phyloP scores from a whole-genome alignment of 2,113 vertebrate genomes.

The Bubo scandiacus region DNA sequence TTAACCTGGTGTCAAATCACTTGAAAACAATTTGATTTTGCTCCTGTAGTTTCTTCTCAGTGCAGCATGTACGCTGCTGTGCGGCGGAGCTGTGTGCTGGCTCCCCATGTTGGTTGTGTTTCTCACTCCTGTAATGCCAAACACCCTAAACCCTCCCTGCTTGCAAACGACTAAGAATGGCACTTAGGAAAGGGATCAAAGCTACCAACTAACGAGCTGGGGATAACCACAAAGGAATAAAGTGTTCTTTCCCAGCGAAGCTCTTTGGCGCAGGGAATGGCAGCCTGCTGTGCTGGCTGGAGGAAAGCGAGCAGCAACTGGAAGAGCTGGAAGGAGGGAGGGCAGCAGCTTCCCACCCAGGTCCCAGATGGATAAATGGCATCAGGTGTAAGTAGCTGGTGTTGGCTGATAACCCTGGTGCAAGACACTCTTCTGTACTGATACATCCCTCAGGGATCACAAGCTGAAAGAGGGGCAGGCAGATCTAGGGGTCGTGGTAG shows the following conservation, averaged over 20 bases:
- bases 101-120: fast-evolving
- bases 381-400: not conserved
- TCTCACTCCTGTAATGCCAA: not conserved
- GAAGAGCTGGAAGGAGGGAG: not conserved
- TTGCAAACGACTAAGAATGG: not conserved
- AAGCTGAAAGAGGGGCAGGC: not conserved
- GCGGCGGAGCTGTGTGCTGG: not conserved
- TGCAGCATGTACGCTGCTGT: fast-evolving
- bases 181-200: not conserved
- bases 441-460: not conserved
- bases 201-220: not conserved
- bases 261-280: not conserved
- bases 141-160: not conserved
- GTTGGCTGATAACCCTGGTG: not conserved
- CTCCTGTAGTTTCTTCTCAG: not conserved
- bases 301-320: not conserved
- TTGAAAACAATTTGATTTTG: not conserved
- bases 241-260: not conserved
- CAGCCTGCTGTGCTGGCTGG: not conserved
- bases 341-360: not conserved
- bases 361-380: not conserved
- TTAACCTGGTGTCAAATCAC: not conserved
- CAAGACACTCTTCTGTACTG: not conserved
- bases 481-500: too few relatives aligned
- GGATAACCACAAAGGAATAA: not conserved